Conservation (phyloP, 2,797 vertebrate species). For the Hemibagrus guttatus region DNA sequence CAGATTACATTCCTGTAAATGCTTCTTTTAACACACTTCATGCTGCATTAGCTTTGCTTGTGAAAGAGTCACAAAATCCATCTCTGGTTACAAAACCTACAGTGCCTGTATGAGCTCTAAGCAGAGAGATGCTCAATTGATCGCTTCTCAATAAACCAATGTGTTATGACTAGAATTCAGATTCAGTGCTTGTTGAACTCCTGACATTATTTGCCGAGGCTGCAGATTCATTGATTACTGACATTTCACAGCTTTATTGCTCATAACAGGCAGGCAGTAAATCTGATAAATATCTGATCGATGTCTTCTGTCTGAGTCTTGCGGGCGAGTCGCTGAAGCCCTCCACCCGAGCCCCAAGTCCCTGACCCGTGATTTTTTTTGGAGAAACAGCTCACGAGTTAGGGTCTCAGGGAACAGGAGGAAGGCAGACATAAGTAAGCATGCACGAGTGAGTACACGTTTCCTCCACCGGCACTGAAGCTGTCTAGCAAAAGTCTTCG, state of each 20-base stretch:
- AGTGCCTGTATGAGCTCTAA: not conserved
- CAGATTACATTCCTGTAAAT: constrained; percentile 57
- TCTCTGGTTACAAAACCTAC: constrained; percentile 42
- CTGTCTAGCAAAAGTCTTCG: constrained; percentile 13
- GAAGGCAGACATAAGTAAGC: constrained; percentile 81
- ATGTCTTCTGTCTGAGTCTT: not conserved
- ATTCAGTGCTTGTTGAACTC: constrained; percentile 18
- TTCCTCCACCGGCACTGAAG: constrained; percentile 4
- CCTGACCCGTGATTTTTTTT: constrained; percentile 96
- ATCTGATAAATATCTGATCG: not conserved
- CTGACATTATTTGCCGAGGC: not conserved
- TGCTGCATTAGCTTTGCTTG: constrained; percentile 53
- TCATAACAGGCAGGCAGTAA: not conserved
- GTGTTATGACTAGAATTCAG: constrained; percentile 15
- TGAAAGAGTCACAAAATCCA: constrained; percentile 45
- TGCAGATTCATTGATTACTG: not conserved
- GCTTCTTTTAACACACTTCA: constrained; percentile 54
- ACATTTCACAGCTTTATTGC: not conserved
- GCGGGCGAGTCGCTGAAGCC: constrained; percentile 82
- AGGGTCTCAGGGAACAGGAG: constrained; percentile 99
- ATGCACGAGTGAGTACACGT: constrained; percentile 50
- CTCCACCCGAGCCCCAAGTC: constrained; percentile 99
- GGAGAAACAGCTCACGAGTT: constrained; percentile 99
- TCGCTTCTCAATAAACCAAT: constrained; percentile 27
- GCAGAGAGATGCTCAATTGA: constrained; percentile 32